A percentile compares a stretch with the other conserved stretches of the same genome.
phyloP scores from a whole-genome alignment of 1,140 invertebrate species.

The Brachionus plicatilis region DNA sequence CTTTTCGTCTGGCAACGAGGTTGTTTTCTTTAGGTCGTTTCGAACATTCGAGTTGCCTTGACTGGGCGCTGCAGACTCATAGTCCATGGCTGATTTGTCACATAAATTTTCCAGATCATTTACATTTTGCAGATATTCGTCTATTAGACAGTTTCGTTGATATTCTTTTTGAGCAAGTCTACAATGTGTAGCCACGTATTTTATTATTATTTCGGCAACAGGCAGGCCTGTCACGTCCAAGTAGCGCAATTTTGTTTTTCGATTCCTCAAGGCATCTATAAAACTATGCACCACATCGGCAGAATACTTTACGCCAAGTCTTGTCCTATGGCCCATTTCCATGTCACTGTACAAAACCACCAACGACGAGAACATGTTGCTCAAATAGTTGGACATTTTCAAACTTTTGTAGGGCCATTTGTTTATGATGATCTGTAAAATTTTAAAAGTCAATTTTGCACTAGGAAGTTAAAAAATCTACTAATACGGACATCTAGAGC shows the following conservation, averaged over 20 bases:
- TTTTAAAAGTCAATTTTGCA: background rate
- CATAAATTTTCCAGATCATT: constrained; percentile 32
- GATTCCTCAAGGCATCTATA: constrained; percentile 29
- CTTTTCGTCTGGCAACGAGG: constrained; percentile 1
- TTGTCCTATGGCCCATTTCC: constrained; percentile 35
- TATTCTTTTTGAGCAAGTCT: constrained; percentile 40
- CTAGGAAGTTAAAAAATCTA: background rate
- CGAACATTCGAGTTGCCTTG: background rate
- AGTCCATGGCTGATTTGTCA: background rate
- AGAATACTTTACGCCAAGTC: constrained; percentile 30
- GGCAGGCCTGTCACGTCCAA: constrained; percentile 31
- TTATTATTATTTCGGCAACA: constrained; percentile 37
- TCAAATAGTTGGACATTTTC: background rate
- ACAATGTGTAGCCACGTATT: constrained; percentile 40
- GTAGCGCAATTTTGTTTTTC: constrained; percentile 6
- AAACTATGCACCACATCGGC: constrained; percentile 39
- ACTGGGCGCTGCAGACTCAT: background rate
- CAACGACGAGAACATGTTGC: constrained; percentile 33
- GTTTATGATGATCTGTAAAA: constrained; percentile 10
- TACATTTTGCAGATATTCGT: constrained; percentile 38
- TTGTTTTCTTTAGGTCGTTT: constrained; percentile 22
- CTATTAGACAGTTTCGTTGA: constrained; percentile 35
- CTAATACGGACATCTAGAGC: constrained; percentile 8
- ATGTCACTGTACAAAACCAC: constrained; percentile 23
- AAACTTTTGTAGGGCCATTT: constrained; percentile 25